Conservation (phyloP, 2,113 vertebrate genomes). For the Labeo catla region DNA sequence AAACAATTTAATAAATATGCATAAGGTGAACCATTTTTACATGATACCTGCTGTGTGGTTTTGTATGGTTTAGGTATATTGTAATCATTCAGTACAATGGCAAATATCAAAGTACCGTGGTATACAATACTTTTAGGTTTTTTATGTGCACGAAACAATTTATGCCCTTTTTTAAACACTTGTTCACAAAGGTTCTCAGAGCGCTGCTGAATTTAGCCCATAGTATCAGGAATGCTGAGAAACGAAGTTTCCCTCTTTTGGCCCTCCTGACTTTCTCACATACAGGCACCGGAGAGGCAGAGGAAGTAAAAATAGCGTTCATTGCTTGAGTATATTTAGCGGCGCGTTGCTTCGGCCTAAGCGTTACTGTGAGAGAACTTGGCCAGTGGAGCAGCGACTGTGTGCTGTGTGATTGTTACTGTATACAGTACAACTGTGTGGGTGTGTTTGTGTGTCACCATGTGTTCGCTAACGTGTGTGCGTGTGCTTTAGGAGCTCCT, state of each 20-base stretch:
- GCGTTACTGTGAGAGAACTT: slow-evolving; percentile 63
- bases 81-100: background rate
- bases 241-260: slow-evolving; percentile 36
- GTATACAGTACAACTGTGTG: background rate
- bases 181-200: slow-evolving; percentile 16
- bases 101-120: background rate
- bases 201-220: slow-evolving; percentile 42
- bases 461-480: slow-evolving; percentile 16
- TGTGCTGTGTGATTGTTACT: slow-evolving; percentile 8
- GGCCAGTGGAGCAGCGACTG: slow-evolving; percentile 40
- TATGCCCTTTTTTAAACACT: background rate
- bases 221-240: slow-evolving; percentile 52
- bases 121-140: background rate
- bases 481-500: slow-evolving; percentile 84
- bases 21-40: background rate
- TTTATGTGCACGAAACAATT: background rate
- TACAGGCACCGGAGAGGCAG: slow-evolving; percentile 55
- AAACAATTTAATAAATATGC: background rate
- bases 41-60: background rate
- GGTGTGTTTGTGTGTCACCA: slow-evolving; percentile 42
- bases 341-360: slow-evolving; percentile 60
- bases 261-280: slow-evolving; percentile 33
- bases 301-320: slow-evolving; percentile 73
- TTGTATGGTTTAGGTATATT: background rate
- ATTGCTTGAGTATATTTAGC: slow-evolving; percentile 76